Evolutionary conservation across 2,888 invertebrate genomes (phyloP).

Genomic region (Malthinus flaveolus): DNA sequence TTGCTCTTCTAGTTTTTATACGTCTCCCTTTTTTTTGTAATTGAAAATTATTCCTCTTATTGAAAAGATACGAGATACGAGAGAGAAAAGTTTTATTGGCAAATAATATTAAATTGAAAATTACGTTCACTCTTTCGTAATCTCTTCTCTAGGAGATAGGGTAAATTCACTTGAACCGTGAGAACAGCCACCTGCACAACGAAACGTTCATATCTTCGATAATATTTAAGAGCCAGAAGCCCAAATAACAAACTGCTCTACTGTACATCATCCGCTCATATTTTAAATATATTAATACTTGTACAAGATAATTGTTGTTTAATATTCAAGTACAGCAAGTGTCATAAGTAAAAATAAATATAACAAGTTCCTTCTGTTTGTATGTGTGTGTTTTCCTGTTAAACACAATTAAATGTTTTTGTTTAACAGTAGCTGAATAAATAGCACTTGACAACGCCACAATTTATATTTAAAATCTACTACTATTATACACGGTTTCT

Average conservation of each 20-base stretch:
- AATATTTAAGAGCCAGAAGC: constrained; percentile 17
- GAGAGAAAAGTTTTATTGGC: neutral
- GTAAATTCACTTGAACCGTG: constrained; percentile 42
- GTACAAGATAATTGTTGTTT: constrained; percentile 47
- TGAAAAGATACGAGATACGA: too few relatives aligned
- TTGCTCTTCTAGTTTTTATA: too few relatives aligned
- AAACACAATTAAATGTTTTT: constrained; percentile 22
- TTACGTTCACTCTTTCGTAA: constrained; percentile 23
- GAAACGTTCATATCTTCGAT: constrained; percentile 36
- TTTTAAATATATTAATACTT: constrained; percentile 48
- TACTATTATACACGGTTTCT: constrained; percentile 2
- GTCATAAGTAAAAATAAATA: constrained; percentile 37
- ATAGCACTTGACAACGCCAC: constrained; percentile 19
- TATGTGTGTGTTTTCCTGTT: constrained; percentile 31
- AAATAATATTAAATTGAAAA: constrained; percentile 25
- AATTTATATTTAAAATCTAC: constrained; percentile 9
- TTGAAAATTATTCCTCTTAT: too few relatives aligned
- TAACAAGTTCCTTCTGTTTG: neutral
- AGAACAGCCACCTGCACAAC: constrained; percentile 43
- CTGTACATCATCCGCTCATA: constrained; percentile 42
- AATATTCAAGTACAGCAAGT: constrained; percentile 36
- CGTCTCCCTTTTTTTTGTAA: too few relatives aligned
- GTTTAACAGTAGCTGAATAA: constrained; percentile 22
- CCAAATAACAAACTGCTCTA: constrained; percentile 33
- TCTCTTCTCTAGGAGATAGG: constrained; percentile 27